Base-by-base conservation (phyloP, 2,113 vertebrate genomes). In the Oreochromis spilurus region DNA sequence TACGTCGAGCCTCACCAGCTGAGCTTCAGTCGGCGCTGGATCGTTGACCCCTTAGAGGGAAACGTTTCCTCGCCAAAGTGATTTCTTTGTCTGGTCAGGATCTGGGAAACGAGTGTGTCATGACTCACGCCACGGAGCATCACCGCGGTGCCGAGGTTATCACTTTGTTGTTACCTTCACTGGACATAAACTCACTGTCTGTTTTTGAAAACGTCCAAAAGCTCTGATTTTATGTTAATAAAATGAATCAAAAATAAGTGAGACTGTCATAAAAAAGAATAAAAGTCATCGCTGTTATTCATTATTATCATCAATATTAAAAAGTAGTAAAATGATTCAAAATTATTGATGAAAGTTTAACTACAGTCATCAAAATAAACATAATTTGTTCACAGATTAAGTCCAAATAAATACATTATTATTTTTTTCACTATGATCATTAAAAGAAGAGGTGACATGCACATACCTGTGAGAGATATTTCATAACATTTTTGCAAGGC, bases 371-470 rank as follows among this genome's bases (percentile, higher is more conserved):
- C 31, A 45, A 45, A 45, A 17, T 0, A 45, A 29, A 45, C 14
- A 48, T 72, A 8, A 3, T 10, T 45, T 48, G 40, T 72, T 45
- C 24, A 10, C 38, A 48, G 40, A 36, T 31, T 58, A 5, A 67
- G 19, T 40, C 62, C 0, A 40, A 40, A 21, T 40, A 40, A 40
- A 24, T 3, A 13, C 19, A 40, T 67, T n/a, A 65, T 38, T 7
- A 12, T 65, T 34, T 62, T 53, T 19, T 4, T 11, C n/a, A 54
- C 16, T 7, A 4, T n/a, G 17, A 65, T 65, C 4, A 65, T 36
- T 65, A 0, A 65, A 12, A 38, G 34, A 1, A 24, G 29, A 9
- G 7, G 65, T 70, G 19, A 70, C 67, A 0, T 1, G 21, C 0
- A 75, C 70, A 7, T 75, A 75, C 70, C 70, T 75, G 43, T 19